Evolutionary conservation across 2,888 invertebrate species (phyloP).

Genomic region (Corythucha ciliata): DNA sequence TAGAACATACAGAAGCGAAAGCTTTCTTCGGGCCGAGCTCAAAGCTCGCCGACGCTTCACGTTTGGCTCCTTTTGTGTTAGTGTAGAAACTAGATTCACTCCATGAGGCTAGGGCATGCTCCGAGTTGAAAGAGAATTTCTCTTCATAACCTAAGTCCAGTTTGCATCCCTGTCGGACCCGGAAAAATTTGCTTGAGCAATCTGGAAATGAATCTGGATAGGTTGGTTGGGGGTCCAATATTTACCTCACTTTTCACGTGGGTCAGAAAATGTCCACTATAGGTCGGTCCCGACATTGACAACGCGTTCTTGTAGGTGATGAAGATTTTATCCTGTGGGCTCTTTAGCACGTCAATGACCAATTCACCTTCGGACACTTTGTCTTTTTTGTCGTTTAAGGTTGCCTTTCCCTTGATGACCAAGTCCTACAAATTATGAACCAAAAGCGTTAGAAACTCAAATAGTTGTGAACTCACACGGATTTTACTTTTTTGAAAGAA

Average conservation of each 20-base stretch:
- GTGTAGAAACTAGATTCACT: constrained; percentile 18
- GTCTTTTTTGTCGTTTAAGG: constrained; percentile 26
- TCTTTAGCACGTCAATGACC: constrained; percentile 52
- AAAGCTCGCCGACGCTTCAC: constrained; percentile 20
- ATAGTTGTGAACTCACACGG: not conserved
- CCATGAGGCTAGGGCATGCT: constrained; percentile 5
- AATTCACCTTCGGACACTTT: constrained; percentile 42
- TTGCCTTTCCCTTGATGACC: constrained; percentile 43
- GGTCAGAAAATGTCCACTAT: constrained; percentile 17
- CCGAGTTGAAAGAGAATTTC: constrained; percentile 14
- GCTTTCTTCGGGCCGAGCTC: constrained; percentile 24
- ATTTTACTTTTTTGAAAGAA: constrained; percentile 25
- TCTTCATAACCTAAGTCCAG: constrained; percentile 25
- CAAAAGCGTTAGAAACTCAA: constrained; percentile 10
- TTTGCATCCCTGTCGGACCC: constrained; percentile 23
- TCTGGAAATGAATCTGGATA: too few relatives aligned
- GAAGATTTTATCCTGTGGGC: constrained; percentile 49
- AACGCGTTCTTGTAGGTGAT: constrained; percentile 38
- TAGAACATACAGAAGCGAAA: constrained; percentile 19
- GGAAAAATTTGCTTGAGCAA: not conserved
- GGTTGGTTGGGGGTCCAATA: not conserved
- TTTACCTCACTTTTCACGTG: constrained; percentile 32
- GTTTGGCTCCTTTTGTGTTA: constrained; percentile 28
- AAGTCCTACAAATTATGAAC: constrained; percentile 41
- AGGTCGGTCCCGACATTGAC: constrained; percentile 24